These are phyloP conservation scores for Frieseomelitta varia DNA, from an alignment of 1,140 invertebrate genomes.

Conservation along the genomic window DNA sequence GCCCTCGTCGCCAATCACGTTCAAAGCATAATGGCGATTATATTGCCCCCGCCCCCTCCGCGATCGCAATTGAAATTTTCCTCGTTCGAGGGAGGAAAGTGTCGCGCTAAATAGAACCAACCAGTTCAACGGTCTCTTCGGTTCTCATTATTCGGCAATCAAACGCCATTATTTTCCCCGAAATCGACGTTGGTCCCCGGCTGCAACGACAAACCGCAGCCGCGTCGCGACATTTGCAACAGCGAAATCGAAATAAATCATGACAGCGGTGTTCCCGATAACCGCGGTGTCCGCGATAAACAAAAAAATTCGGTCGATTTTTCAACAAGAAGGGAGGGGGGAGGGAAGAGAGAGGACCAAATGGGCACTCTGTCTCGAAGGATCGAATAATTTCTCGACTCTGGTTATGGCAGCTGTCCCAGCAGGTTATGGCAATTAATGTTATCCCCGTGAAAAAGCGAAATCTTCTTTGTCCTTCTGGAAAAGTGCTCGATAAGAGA, in stretches of 20 bases:
- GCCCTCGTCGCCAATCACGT: background rate
- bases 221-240: background rate
- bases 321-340: background rate
- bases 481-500: background rate
- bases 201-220: background rate
- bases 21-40: background rate
- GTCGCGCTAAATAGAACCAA: background rate
- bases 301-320: background rate
- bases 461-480: background rate
- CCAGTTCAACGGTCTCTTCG: background rate
- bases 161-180: background rate
- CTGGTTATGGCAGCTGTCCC: conserved; percentile 42
- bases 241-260: conserved; percentile 43
- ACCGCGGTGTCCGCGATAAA: conserved; percentile 11
- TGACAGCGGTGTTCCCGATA: conserved; percentile 28
- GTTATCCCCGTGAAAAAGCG: conserved; percentile 18
- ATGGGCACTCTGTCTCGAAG: conserved; percentile 1
- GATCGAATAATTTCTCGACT: conserved; percentile 24
- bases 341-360: background rate
- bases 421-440: conserved; percentile 32
- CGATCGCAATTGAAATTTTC: background rate
- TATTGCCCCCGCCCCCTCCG: background rate
- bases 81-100: background rate
- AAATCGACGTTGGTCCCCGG: background rate
- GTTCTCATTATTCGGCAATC: conserved; percentile 30